Conservation (phyloP, 92 coral and sea anemone species). For the Epizoanthus rinbou region DNA sequence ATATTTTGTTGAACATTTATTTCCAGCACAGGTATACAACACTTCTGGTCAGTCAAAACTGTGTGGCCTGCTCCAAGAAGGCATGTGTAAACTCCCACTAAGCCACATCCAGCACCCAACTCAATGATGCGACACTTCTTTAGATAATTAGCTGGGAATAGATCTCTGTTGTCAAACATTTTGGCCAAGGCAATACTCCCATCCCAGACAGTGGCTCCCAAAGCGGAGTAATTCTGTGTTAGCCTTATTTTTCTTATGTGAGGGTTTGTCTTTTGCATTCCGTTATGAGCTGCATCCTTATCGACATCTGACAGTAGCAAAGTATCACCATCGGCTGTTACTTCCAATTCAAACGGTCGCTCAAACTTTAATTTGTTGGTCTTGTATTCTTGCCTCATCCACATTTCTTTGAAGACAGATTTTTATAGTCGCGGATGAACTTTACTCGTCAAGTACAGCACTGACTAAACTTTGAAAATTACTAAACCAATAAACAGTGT, state of each 20-base stretch:
- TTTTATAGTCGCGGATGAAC: too few species aligned
- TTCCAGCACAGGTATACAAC: slow-evolving; percentile 81
- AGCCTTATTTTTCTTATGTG: slow-evolving; percentile 50
- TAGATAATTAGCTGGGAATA: slow-evolving; percentile 55
- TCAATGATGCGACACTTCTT: slow-evolving; percentile 64
- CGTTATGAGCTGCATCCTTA: background rate
- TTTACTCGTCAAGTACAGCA: too few species aligned
- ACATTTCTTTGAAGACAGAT: slow-evolving; percentile 36
- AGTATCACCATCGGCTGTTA: slow-evolving; percentile 15
- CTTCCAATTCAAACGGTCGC: slow-evolving; percentile 70
- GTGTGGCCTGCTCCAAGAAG: slow-evolving; percentile 78
- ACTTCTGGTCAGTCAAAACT: slow-evolving; percentile 70
- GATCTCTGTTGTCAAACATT: slow-evolving; percentile 79
- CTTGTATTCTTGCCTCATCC: slow-evolving; percentile 95
- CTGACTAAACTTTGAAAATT: too few species aligned
- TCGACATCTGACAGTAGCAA: background rate
- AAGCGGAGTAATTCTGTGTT: slow-evolving; percentile 77
- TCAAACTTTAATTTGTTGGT: slow-evolving; percentile 84
- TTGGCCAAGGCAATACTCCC: slow-evolving; percentile 95
- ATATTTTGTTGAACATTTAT: slow-evolving; percentile 68
- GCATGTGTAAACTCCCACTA: slow-evolving; percentile 80
- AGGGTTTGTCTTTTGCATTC: background rate
- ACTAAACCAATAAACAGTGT: too few species aligned
- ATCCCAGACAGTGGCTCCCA: slow-evolving; percentile 97
- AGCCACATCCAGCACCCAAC: slow-evolving; percentile 95